Conservation (phyloP, 2,888 invertebrate species). For the Spicauda simplicius region DNA sequence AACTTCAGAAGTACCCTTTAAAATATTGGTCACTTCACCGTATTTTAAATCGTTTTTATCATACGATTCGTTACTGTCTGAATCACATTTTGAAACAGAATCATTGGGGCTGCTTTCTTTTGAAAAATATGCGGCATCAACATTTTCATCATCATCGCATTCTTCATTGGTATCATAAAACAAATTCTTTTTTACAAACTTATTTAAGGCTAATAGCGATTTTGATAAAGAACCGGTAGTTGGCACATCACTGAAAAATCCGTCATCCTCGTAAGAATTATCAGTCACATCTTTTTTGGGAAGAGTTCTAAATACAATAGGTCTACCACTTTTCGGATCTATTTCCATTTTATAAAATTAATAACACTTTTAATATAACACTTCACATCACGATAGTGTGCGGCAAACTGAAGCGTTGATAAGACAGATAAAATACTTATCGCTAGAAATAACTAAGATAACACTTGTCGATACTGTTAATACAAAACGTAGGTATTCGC, state of each 20-base stretch:
- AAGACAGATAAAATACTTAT: slow-evolving; percentile 60
- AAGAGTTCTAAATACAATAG: slow-evolving; percentile 16
- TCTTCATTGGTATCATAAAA: slow-evolving; percentile 65
- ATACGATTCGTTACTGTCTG: slow-evolving; percentile 63
- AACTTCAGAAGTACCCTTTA: slow-evolving; percentile 12
- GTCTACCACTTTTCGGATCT: slow-evolving; percentile 45
- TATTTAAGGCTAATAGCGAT: slow-evolving; percentile 73
- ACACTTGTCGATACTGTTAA: slow-evolving; percentile 56
- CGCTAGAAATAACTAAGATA: slow-evolving; percentile 64
- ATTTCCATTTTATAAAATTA: slow-evolving; percentile 54
- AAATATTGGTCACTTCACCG: slow-evolving; percentile 11
- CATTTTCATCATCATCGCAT: slow-evolving; percentile 47
- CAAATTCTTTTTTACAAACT: slow-evolving; percentile 75
- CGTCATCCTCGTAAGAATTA: slow-evolving; percentile 62
- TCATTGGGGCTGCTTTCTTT: slow-evolving; percentile 76
- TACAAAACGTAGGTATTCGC: slow-evolving; percentile 36
- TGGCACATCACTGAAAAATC: slow-evolving; percentile 72
- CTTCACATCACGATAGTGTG: slow-evolving; percentile 53
- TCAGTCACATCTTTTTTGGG: slow-evolving; percentile 23
- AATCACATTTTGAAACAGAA: slow-evolving; percentile 67
- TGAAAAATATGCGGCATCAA: slow-evolving; percentile 72
- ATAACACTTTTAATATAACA: slow-evolving; percentile 45
- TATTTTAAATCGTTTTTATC: slow-evolving; percentile 43
- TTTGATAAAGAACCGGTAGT: slow-evolving; percentile 65
- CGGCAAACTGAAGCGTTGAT: slow-evolving; percentile 52